Evolutionary conservation across 2,113 vertebrate genomes (phyloP), one percentile per base, ranked within the genome.

Genomic region (Nannobrachium achirus): DNA sequence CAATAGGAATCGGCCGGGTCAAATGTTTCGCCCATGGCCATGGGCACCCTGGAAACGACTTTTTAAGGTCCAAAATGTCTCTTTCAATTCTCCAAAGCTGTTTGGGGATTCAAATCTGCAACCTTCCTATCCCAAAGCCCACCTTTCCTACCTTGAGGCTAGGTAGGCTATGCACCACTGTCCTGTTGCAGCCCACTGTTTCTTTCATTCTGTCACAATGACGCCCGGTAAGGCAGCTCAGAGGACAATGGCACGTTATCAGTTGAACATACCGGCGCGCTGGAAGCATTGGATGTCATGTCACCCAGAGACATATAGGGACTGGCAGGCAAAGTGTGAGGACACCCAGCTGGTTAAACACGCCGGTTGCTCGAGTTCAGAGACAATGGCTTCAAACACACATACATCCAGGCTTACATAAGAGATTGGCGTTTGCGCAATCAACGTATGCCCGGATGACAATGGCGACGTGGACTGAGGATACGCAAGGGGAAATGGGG

Each of bases 301-400:
- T 71, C 65, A 57, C n/a, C n/a, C 11, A 57, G 55, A 20, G 55
- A 56, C 20, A 50, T 57, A 68, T 18, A 25, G 51, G 38, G 52
- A 63, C 59, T 64, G 75, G 61, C 73, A 18, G 69, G 63, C 48
- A 18, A 39, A 11, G 70, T 9, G 70, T 1, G 42, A 60, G 58
- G 75, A 78, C 78, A 63, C 68, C 69, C 73, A 77, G 71, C 65
- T 6, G 66, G 15, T 56, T 66, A n/a, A 55, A 72, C 76, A 72
- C 74, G 63, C 60, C 49, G 68, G 55, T 56, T 53, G 46, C 60
- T 52, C 55, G 50, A 52, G 49, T 52, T 50, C 6, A 42, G 78
- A 86, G 78, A 86, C 70, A 84, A 75, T 67, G 52, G 48, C 65
- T 73, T 78, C 53, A 84, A 62, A 80, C 71, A 14, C 50, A 51